Evolutionary conservation across 2,113 vertebrate genomes (phyloP), one percentile per base, ranked within the genome.

Genomic region (Cygnus buccinator): DNA sequence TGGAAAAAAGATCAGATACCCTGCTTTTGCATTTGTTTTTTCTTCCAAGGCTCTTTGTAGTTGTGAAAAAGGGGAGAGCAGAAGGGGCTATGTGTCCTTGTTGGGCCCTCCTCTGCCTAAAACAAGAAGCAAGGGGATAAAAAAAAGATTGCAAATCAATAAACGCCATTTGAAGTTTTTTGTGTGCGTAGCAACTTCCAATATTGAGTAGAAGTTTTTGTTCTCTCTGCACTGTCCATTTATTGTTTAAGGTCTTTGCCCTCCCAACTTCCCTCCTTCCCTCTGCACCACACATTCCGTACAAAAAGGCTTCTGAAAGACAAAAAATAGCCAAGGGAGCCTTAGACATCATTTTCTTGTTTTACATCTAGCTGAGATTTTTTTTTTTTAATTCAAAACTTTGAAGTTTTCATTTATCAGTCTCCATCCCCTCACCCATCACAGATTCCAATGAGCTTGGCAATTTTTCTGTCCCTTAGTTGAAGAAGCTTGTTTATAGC

Each of bases 111-210:
- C 71, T 96, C 78, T 92, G 93, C 54, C 70, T 93, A 90, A 95
- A 97, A 96, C 81, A 89, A 94, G 66, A 95, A 94, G 89, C 87
- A 70, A 95, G 54, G 82, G 86, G 82, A 97, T 97, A 80, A 97
- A 97, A 94, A 48, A 94, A 89, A 70, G 78, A 93, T 31, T 76
- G 89, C 58, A 80, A 97, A 97, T 98, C 96, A 97, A 76, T 96
- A 91, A 76, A 97, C 92, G 88, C 76, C 81, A 97, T 98, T 98
- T 98, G 96, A 98, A 97, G 96, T n/a, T 62, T 94, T 91, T 59
- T 93, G 29, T 93, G 63, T 81, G 48, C 83, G 61, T 44, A 93
- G 46, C 20, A 90, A 87, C 87, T 98, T 97, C 95, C 95, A 93
- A 48, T 89, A 80, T 54, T 93, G 46, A 92, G 96, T 43, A 50